Evolutionary conservation across 2,113 vertebrate genomes (phyloP).

Genomic region (Pachyramphus minor): DNA sequence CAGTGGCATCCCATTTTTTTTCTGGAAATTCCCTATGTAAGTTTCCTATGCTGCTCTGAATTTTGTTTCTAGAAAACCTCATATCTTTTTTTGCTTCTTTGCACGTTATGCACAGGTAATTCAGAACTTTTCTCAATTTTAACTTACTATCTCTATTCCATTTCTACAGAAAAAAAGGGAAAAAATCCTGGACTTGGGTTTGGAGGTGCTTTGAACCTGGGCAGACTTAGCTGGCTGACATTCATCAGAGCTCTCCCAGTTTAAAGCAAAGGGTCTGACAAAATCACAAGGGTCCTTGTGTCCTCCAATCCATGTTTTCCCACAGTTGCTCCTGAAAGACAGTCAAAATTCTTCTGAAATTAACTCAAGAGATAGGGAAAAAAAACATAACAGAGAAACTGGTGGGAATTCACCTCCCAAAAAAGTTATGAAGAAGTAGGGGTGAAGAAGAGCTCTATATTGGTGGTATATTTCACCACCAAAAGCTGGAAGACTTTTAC

Average conservation of each 20-base stretch:
- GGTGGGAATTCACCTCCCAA: background rate
- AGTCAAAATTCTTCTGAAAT: background rate
- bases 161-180: background rate
- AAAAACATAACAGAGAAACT: background rate
- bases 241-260: background rate
- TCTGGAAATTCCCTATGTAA: background rate
- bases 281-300: background rate
- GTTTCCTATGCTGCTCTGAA: background rate
- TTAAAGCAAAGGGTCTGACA: background rate
- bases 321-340: background rate
- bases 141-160: background rate
- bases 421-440: background rate
- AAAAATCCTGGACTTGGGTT: background rate
- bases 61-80: background rate
- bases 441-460: background rate
- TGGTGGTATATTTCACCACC: background rate
- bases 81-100: background rate
- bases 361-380: background rate
- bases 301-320: background rate
- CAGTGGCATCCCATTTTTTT: background rate
- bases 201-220: background rate
- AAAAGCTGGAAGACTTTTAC: background rate
- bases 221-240: background rate
- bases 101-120: background rate
- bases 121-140: background rate